These are phyloP conservation scores for Camelus bactrianus DNA, from an alignment of 2,113 vertebrate species.

Conservation along the genomic window DNA sequence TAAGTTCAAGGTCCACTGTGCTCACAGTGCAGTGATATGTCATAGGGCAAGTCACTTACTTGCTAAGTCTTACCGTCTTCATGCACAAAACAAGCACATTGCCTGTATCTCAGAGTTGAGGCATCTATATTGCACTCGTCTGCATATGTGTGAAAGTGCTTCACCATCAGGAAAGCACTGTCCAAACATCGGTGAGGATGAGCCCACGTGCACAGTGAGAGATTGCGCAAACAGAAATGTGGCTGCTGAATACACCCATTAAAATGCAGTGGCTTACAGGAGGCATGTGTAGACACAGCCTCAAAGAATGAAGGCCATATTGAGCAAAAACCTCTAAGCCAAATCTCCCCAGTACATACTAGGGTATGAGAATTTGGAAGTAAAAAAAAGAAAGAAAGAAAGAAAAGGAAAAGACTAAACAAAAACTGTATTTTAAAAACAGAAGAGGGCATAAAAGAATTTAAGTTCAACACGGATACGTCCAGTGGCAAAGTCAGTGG, in stretches of 20 bases:
- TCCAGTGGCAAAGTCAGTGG: neutral
- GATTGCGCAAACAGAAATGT: neutral
- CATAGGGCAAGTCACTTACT: neutral
- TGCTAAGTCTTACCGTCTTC: neutral
- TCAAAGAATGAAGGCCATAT: constrained; percentile 22
- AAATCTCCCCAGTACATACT: neutral
- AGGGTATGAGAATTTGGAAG: neutral
- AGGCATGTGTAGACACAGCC: neutral
- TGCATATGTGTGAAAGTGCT: neutral
- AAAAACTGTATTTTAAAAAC: neutral
- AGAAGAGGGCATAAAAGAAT: neutral
- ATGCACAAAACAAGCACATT: neutral
- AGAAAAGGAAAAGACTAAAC: neutral
- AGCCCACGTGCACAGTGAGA: neutral
- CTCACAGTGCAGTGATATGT: neutral
- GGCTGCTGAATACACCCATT: constrained; percentile 41
- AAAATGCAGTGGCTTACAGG: neutral
- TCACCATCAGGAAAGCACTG: neutral
- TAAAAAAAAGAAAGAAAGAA: neutral
- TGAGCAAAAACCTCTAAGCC: neutral
- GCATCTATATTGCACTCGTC: neutral
- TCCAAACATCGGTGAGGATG: neutral
- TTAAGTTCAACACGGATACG: too few relatives aligned
- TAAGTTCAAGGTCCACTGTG: neutral
- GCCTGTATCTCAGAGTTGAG: neutral